Evolutionary conservation across 2,888 invertebrate species (phyloP).

Genomic region (Dasypolia templi): DNA sequence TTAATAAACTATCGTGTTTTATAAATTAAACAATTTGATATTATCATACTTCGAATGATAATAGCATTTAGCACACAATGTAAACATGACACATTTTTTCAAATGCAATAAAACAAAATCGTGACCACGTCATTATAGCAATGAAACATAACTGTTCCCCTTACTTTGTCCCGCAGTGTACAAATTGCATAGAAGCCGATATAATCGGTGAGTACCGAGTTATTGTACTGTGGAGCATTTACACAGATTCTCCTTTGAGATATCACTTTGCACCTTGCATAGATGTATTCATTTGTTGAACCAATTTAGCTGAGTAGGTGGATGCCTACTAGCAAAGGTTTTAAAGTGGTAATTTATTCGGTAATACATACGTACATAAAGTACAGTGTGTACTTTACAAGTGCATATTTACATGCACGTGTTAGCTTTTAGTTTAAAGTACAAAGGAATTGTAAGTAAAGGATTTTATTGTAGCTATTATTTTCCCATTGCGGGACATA

Average conservation of each 20-base stretch:
- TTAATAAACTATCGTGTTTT: background rate
- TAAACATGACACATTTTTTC: background rate
- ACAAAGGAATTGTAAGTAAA: background rate
- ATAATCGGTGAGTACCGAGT: slow-evolving; percentile 65
- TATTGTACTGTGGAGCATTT: slow-evolving; percentile 73
- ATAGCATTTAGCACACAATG: background rate
- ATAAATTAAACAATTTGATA: background rate
- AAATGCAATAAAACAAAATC: slow-evolving; percentile 15
- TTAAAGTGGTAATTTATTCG: background rate
- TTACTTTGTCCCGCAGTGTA: slow-evolving; percentile 51
- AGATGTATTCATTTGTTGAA: slow-evolving; percentile 66
- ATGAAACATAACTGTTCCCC: background rate
- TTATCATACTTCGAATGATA: background rate
- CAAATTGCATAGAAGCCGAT: slow-evolving; percentile 59
- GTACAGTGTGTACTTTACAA: no score
- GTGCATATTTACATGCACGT: no score
- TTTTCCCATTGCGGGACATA: no score
- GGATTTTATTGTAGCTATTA: no score
- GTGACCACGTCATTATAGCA: slow-evolving; percentile 28
- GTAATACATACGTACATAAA: background rate
- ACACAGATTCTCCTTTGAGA: slow-evolving; percentile 80
- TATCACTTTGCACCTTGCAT: slow-evolving; percentile 68
- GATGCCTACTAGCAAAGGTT: background rate
- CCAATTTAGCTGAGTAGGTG: slow-evolving; percentile 22
- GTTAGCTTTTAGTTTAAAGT: background rate